phyloP scores from a whole-genome alignment of 2,113 vertebrate genomes.

The Camelus dromedarius region DNA sequence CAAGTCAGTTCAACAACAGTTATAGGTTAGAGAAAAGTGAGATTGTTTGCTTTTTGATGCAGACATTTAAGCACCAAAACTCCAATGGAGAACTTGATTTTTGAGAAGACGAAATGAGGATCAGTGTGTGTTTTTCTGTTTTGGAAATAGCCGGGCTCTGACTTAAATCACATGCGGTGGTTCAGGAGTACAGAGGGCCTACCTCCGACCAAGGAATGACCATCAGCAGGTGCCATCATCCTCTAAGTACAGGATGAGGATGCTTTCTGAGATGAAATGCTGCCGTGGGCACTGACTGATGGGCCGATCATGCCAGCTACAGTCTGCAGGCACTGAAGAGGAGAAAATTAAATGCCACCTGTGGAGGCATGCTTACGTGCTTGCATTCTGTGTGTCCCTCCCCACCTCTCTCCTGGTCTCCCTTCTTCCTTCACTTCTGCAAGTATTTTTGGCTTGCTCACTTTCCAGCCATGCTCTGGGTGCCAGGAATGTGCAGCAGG shows the following conservation, averaged over 20 bases:
- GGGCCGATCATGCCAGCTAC: neutral
- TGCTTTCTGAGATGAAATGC: neutral
- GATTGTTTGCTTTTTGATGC: neutral
- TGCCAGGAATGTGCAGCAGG: neutral
- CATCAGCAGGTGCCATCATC: neutral
- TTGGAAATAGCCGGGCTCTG: neutral
- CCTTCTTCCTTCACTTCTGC: neutral
- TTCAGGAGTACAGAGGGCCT: neutral
- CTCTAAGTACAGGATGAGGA: neutral
- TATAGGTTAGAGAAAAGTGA: neutral
- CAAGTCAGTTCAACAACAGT: neutral
- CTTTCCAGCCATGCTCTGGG: neutral
- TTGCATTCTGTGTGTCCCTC: neutral
- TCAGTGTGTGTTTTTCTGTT: neutral
- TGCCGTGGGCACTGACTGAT: neutral
- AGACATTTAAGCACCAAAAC: neutral
- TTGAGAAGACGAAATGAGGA: neutral
- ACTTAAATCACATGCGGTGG: neutral
- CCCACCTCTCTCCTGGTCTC: neutral
- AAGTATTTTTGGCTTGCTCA: neutral
- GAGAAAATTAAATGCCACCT: neutral
- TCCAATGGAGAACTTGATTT: conserved; percentile 1
- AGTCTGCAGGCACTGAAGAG: too few relatives aligned
- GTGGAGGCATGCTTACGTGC: neutral
- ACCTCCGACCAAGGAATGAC: neutral